Conservation (phyloP, 92 coral and sea anemone species). For the Epizoanthus scotinus region DNA sequence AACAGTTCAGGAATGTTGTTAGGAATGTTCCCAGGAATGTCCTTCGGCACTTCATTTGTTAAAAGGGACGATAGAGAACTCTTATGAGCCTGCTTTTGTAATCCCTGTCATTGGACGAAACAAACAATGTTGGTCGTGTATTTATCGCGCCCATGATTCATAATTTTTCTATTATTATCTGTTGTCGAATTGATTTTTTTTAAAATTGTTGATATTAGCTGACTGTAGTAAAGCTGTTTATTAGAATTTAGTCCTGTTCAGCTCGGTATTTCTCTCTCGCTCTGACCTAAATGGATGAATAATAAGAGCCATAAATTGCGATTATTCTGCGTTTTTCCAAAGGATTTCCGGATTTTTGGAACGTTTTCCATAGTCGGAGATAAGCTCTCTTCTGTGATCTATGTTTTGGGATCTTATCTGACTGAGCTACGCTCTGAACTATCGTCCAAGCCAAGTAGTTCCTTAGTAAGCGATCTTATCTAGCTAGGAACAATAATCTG, state of each 20-base stretch:
- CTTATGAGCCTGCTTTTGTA: not conserved
- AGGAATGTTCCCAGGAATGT: too few species aligned
- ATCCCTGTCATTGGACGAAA: not conserved
- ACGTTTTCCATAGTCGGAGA: constrained; percentile 25
- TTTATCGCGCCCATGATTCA: not conserved
- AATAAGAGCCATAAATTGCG: not conserved
- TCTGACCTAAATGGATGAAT: not conserved
- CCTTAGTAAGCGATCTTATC: not conserved
- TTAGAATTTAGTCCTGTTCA: not conserved
- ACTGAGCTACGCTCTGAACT: too few species aligned
- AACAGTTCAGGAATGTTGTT: too few species aligned
- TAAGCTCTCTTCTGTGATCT: not conserved
- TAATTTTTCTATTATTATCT: not conserved
- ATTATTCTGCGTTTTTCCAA: constrained; percentile 1
- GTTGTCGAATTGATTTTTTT: not conserved
- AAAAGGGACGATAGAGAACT: too few species aligned
- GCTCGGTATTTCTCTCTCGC: not conserved
- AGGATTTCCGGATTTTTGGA: constrained; percentile 34
- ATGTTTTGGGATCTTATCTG: too few species aligned
- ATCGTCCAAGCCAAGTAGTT: too few species aligned
- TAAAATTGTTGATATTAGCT: not conserved
- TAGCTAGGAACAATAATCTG: constrained; percentile 5
- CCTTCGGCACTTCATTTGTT: too few species aligned
- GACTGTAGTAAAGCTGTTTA: not conserved
- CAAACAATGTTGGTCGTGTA: not conserved